Conservation (phyloP, 2,113 vertebrate genomes). For the Oncorhynchus keta region DNA sequence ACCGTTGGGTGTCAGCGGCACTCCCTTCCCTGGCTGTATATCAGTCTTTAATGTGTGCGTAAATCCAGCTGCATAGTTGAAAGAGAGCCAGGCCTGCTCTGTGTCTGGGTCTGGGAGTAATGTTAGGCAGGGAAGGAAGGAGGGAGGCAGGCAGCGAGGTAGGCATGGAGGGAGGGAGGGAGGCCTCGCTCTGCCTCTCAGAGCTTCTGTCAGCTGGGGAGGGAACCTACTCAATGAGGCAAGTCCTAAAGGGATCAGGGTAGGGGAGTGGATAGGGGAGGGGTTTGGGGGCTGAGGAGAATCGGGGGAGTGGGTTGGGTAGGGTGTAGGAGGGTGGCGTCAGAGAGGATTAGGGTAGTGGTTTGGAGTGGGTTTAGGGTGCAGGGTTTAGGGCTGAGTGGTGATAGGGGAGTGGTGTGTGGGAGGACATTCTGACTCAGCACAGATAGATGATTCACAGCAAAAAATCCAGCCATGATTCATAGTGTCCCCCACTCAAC, state of each 20-base stretch:
- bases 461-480: slow-evolving; percentile 23
- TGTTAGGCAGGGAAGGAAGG: slow-evolving; percentile 2
- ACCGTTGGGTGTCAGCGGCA: neutral
- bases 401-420: slow-evolving; percentile 18
- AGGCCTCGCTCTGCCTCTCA: slow-evolving; percentile 15
- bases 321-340: neutral
- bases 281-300: slow-evolving; percentile 23
- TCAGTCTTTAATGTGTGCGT: neutral
- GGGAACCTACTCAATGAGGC: slow-evolving; percentile 40
- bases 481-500: no score
- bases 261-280: neutral
- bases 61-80: slow-evolving; percentile 31
- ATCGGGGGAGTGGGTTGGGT: slow-evolving; percentile 43
- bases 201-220: slow-evolving; percentile 16
- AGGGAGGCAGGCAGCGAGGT: neutral
- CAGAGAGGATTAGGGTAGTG: neutral
- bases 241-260: neutral
- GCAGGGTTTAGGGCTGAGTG: slow-evolving; percentile 29
- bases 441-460: slow-evolving; percentile 52
- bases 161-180: neutral
- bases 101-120: neutral
- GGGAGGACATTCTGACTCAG: neutral
- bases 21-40: neutral
- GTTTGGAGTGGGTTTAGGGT: slow-evolving; percentile 48
- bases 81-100: slow-evolving; percentile 2